Evolutionary conservation across 2,888 invertebrate species (phyloP).

Genomic region (Eledona agricola): DNA sequence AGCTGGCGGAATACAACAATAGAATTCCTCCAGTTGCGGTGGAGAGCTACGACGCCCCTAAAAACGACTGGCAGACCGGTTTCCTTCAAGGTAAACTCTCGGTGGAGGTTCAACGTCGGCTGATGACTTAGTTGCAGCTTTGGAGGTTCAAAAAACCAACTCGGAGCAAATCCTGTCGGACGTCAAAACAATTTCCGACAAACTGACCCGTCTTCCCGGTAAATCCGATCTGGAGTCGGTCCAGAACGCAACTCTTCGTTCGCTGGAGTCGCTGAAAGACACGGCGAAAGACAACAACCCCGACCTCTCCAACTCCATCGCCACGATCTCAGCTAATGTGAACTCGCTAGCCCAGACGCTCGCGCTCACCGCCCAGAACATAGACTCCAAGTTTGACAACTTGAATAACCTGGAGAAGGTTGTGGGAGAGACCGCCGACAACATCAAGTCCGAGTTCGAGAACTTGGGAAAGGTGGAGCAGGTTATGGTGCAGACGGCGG

Average conservation of each 20-base stretch:
- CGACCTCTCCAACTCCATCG: slow-evolving; percentile 49
- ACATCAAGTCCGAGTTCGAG: slow-evolving; percentile 73
- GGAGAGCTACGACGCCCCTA: slow-evolving; percentile 43
- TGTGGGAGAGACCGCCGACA: slow-evolving; percentile 83
- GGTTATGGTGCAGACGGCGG: slow-evolving; percentile 82
- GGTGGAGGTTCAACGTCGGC: not conserved
- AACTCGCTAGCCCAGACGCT: slow-evolving; percentile 67
- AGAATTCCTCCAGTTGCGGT: slow-evolving; percentile 48
- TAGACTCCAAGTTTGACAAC: slow-evolving; percentile 66
- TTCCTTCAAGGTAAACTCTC: slow-evolving; percentile 54
- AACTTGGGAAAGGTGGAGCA: slow-evolving; percentile 77
- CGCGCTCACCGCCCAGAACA: slow-evolving; percentile 66
- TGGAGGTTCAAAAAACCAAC: slow-evolving; percentile 54
- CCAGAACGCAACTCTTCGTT: slow-evolving; percentile 67
- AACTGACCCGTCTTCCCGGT: slow-evolving; percentile 61
- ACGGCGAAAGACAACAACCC: slow-evolving; percentile 48
- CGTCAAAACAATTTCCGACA: slow-evolving; percentile 49
- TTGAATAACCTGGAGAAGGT: slow-evolving; percentile 80
- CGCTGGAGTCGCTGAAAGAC: slow-evolving; percentile 25
- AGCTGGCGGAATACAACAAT: slow-evolving; percentile 64
- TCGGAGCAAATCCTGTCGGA: slow-evolving; percentile 55
- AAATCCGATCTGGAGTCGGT: slow-evolving; percentile 66
- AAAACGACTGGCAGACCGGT: slow-evolving; percentile 56
- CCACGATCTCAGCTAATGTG: slow-evolving; percentile 64
- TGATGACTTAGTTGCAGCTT: slow-evolving; percentile 44